Evolutionary conservation across 2,888 invertebrate species (phyloP).

Genomic region (Agriotes lineatus): DNA sequence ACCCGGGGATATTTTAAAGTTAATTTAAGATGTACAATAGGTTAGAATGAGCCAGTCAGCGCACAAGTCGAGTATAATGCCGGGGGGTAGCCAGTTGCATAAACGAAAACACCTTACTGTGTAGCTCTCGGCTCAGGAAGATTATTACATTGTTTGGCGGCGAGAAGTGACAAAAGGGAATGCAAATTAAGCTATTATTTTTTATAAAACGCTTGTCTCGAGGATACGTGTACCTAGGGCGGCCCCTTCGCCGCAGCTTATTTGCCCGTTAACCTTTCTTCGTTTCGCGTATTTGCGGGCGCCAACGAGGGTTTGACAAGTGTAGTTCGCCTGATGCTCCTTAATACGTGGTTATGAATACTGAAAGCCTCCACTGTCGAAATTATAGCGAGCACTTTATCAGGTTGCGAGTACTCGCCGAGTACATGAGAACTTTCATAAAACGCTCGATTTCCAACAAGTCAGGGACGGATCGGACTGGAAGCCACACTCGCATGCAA

Average conservation of each 20-base stretch:
- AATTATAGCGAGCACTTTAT: too few species aligned
- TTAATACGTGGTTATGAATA: too few species aligned
- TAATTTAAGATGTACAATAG: conserved; percentile 63
- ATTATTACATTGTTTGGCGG: conserved; percentile 53
- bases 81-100: conserved; percentile 55
- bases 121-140: conserved; percentile 38
- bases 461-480: too few species aligned
- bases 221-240: conserved; percentile 5
- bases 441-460: too few species aligned
- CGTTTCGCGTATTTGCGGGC: conserved; percentile 1
- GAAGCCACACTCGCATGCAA: too few species aligned
- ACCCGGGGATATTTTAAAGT: conserved; percentile 59
- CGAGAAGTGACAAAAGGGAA: conserved; percentile 52
- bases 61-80: conserved; percentile 57
- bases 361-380: too few species aligned
- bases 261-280: conserved; percentile 12
- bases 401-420: too few species aligned
- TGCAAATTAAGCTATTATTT: conserved; percentile 51
- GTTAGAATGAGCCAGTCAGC: conserved; percentile 63
- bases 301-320: background rate
- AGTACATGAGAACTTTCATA: too few species aligned
- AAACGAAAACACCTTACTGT: conserved; percentile 47
- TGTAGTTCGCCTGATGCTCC: too few species aligned
- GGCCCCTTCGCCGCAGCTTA: background rate
- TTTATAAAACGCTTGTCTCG: conserved; percentile 28